These are phyloP conservation scores for Campoletis sonorensis DNA, from an alignment of 1,140 invertebrate species.

Conservation along the genomic window DNA sequence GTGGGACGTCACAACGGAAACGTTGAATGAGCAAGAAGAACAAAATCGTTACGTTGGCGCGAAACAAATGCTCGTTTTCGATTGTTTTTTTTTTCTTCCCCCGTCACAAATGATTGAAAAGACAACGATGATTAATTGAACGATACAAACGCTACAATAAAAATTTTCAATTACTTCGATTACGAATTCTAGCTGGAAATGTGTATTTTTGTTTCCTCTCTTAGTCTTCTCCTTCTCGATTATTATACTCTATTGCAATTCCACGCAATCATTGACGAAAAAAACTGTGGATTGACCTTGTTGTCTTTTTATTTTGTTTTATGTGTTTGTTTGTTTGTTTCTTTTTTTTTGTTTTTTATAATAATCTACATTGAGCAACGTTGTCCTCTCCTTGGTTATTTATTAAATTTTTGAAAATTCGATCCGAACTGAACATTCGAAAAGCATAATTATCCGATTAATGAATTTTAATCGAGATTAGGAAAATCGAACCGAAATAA, in stretches of 20 bases:
- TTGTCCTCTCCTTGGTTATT: constrained; percentile 51
- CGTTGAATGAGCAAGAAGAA: neutral
- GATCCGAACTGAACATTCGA: constrained; percentile 27
- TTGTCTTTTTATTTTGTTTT: too few species aligned
- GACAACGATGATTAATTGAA: neutral
- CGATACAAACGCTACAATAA: constrained; percentile 38
- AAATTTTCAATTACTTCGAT: constrained; percentile 18
- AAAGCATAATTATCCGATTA: constrained; percentile 4
- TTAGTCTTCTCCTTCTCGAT: neutral
- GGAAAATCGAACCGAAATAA: constrained; percentile 25
- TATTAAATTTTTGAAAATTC: constrained; percentile 41
- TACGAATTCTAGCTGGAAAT: constrained; percentile 1
- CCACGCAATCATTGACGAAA: constrained; percentile 30
- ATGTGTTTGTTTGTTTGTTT: too few species aligned
- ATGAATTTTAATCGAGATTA: neutral
- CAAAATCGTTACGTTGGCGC: too few species aligned
- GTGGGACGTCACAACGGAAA: neutral
- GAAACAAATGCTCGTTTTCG: neutral
- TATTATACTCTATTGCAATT: constrained; percentile 33
- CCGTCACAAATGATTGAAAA: neutral
- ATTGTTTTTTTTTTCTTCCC: neutral
- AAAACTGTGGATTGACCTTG: constrained; percentile 26
- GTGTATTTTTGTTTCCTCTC: neutral
- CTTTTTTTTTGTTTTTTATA: constrained; percentile 48
- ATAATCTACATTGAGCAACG: constrained; percentile 74